These are phyloP conservation scores for Macrophya annulata DNA, from an alignment of 2,888 invertebrate species.

Conservation along the genomic window DNA sequence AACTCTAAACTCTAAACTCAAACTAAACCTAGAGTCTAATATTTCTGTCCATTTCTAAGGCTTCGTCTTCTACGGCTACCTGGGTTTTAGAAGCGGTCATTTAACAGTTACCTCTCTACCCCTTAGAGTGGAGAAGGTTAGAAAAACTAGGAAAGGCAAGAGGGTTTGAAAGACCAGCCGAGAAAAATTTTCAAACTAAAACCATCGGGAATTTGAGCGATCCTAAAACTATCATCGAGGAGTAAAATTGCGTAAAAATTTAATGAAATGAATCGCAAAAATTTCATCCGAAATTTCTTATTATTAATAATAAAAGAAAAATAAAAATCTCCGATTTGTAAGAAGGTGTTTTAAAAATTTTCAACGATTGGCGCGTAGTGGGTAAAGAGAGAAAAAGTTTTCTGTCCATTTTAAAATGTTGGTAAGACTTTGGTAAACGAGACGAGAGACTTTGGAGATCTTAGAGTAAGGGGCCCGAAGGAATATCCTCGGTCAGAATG, in stretches of 20 bases:
- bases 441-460: not conserved
- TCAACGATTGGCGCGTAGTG: not conserved
- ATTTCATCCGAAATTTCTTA: not conserved
- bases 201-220: not conserved
- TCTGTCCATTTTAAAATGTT: not conserved
- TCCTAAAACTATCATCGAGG: not conserved
- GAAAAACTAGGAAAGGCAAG: not conserved
- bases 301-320: not conserved
- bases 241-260: not conserved
- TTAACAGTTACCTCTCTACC: slow-evolving; percentile 47
- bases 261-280: not conserved
- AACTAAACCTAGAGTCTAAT: not conserved
- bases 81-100: slow-evolving; percentile 39
- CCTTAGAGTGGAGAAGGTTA: not conserved
- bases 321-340: not conserved
- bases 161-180: not conserved
- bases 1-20: not conserved
- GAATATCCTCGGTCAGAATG: slow-evolving; percentile 32
- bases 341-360: not conserved
- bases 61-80: slow-evolving; percentile 7
- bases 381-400: not conserved
- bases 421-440: not conserved
- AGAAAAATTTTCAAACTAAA: not conserved
- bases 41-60: slow-evolving; percentile 26
- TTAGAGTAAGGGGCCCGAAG: not conserved